Evolutionary conservation across 2,888 invertebrate genomes (phyloP), one percentile per base, ranked within the genome.

Genomic region (Amblyteles armatorius): DNA sequence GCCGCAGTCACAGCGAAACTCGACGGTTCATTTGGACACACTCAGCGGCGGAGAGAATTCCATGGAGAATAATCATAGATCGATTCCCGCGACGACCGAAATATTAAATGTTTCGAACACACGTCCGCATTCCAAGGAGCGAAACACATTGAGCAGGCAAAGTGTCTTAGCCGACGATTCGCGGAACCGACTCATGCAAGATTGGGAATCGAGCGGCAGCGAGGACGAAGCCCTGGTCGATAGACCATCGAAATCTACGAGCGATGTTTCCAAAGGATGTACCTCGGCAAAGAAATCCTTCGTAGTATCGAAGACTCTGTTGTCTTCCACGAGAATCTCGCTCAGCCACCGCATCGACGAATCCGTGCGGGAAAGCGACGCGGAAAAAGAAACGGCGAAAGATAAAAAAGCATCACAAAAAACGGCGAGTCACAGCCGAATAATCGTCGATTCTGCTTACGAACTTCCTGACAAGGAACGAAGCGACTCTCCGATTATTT

Each of bases 381-480:
- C 33, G 16, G 48, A 33, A 26, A 52, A 55, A 9, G 52, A 67
- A 16, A 16, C 13, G 19, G 16, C 0, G 2, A 3, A 52, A n/a
- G 55, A 13, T 9, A 69, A 11, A 11, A 40, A 6, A 19, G 63
- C 26, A 19, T 29, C 68, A 9, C 22, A 29, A 5, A 65, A 33
- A 55, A 63, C 55, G 16, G 40, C 73, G n/a, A 69, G 55, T 48
- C 79, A 40, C 6, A 60, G 29, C 52, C 67, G 78, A 57, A 11
- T 26, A 7, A 26, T 48, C 1, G n/a, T 50, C 0, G 78, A 86
- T 55, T 84, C 86, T 13, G 80, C 71, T 22, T 84, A 87, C 74
- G 84, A 86, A 44, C 82, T 82, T 29, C 84, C 79, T 9, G 72
- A 71, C 13, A 83, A 72, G n/a, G 84, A 86, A 3, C 73, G 86